Evolutionary conservation across 2,888 invertebrate species (phyloP), one percentile per base, ranked within the genome.

Genomic region (Frankliniella fusca): DNA sequence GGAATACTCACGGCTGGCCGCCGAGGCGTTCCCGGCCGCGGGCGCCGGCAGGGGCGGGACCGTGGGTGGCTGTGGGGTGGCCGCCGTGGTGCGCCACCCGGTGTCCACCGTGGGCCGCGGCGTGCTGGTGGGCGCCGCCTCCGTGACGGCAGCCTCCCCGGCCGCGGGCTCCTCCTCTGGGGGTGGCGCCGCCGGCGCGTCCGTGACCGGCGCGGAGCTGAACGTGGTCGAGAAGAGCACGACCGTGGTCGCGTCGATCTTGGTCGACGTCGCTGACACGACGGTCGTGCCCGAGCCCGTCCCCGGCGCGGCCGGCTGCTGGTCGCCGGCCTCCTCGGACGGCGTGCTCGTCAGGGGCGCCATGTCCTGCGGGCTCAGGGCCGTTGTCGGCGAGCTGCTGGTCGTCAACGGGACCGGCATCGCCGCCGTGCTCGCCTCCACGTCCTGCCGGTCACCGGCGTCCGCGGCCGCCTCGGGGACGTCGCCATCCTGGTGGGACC

Each of bases 31-130:
- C 3, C 38, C 38, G 38, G 38, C 38, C 38, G 38, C 38, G 38
- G 38, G 38, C 38, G 38, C 38, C 38, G 38, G 38, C 38, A 38
- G 38, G 2, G 86, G 84, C 18, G 85, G 70, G 27, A 76, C 27
- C 27, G 70, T 76, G 70, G 70, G 70, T 38, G 38, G 38, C 38
- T 27, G 27, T 2, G 70, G 70, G 23, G 70, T 76, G 70, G 27
- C 27, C 23, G 70, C 23, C 10, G 70, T 76, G 23, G 70, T 76
- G 23, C 70, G 23, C 70, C 70, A 76, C 23, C 70, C 70, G 23
- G 70, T 76, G 70, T 76, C 70, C 70, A 76, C 27, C 23, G 70
- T 76, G 23, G 70, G 70, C 70, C 70, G 70, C 70, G 27, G 7
- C 9, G 70, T 23, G 70, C 70, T 15, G 61, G 61, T 61, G 61